Evolutionary conservation across 2,888 invertebrate species (phyloP), one percentile per base, ranked within the genome.

Genomic region (Lochmaea crataegi): DNA sequence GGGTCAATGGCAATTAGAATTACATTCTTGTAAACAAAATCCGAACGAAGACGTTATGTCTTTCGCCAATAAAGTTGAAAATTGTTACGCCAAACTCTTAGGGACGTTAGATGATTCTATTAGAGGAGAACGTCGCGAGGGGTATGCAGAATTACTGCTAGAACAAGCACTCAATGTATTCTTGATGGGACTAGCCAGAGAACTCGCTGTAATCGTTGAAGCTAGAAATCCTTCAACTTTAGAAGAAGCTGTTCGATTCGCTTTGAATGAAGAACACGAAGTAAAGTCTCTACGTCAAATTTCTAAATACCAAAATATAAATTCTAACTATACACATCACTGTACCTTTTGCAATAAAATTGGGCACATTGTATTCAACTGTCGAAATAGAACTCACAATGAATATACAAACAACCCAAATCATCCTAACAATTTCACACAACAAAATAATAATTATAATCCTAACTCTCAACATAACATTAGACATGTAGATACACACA

Each of bases 1-100:
- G 12, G 78, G 76, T 16, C 82, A 83, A 75, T 82, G 81, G 80
- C 82, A 83, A 77, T 58, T 81, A 41, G 80, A 83, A 74, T 65
- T 83, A 65, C 80, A 80, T 71, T 80, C 80, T 11, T 82, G 80
- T 63, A 81, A 73, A 76, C 80, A 82, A 80, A 72, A 69, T 22
- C 53, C 48, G 9, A 77, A 75, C 12, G 80, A 82, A 80, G 73
- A 68, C 42, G 80, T 82, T 10, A 61, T 81, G 18, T 74, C 76
- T 14, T 11, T 65, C 3, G 26, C 58, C 2, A 42, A 16, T 12
- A 41, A 14, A 67, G 42, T 67, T 14, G 58, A 67, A 2, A 67
- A 38, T 14, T 58, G 14, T 9, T 67, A 67, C 22, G 45, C 26
- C 6, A 67, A 67, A 68, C 11, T 58, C 26, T 38, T 66, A n/a